These are phyloP conservation scores for Chaetodon trifascialis DNA, from an alignment of 2,113 vertebrate species.

Conservation along the genomic window DNA sequence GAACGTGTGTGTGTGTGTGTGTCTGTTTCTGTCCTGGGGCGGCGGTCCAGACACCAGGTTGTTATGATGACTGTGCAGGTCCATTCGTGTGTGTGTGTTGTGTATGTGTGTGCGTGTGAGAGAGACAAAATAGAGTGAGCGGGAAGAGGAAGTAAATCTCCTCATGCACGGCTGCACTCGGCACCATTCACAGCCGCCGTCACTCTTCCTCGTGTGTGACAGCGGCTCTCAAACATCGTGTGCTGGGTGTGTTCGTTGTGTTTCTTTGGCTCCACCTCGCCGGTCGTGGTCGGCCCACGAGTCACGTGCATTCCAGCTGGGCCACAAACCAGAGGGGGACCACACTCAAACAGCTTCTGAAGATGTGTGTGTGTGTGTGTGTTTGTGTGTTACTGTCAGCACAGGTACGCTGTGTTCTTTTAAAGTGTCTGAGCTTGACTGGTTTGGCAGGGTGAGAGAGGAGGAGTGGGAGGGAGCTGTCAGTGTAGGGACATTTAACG, in stretches of 20 bases:
- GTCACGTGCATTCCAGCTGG: background rate
- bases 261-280: background rate
- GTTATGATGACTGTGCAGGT: constrained; percentile 69
- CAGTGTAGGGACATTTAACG: constrained; percentile 60
- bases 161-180: constrained; percentile 34
- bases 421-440: constrained; percentile 45
- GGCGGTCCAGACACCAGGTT: constrained; percentile 52
- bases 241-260: constrained; percentile 2
- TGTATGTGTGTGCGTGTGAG: constrained; percentile 43
- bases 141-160: constrained; percentile 48
- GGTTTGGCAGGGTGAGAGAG: constrained; percentile 44
- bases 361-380: constrained; percentile 17
- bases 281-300: constrained; percentile 8
- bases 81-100: constrained; percentile 13
- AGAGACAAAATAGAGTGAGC: constrained; percentile 23
- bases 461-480: constrained; percentile 68
- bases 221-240: background rate
- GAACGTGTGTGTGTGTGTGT: constrained; percentile 16
- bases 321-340: background rate
- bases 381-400: constrained; percentile 54
- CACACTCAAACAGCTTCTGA: constrained; percentile 15
- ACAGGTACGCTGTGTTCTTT: constrained; percentile 71
- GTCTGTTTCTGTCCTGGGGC: constrained; percentile 45
- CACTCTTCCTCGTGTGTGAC: constrained; percentile 53
- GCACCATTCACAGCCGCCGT: constrained; percentile 6